These are phyloP conservation scores for Sebastes hopkinsi DNA, from an alignment of 2,797 vertebrate genomes.

Conservation along the genomic window DNA sequence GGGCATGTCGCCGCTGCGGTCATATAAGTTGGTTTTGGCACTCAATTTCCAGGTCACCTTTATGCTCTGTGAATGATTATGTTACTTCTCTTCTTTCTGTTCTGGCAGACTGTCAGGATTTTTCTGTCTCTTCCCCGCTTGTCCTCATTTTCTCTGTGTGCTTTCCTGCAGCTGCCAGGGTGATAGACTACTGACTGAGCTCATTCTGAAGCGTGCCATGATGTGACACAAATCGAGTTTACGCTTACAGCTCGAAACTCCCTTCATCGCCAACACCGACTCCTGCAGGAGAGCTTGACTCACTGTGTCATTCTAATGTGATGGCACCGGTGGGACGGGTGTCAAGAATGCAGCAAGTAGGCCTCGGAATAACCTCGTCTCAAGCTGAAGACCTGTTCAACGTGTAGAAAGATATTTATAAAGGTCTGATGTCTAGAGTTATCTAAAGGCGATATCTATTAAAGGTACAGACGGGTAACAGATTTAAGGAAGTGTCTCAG, in stretches of 20 bases:
- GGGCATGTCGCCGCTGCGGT: constrained; percentile 54
- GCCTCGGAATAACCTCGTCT: constrained; percentile 18
- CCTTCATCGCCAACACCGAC: constrained; percentile 10
- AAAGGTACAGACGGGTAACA: neutral
- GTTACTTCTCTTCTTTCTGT: constrained; percentile 49
- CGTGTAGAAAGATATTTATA: neutral
- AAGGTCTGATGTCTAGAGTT: constrained; percentile 1
- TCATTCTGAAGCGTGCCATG: constrained; percentile 58
- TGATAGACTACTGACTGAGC: constrained; percentile 65
- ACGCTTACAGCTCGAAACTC: constrained; percentile 42
- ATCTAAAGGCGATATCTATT: neutral
- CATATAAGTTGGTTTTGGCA: constrained; percentile 47
- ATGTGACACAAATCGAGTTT: constrained; percentile 64
- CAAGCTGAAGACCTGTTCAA: constrained; percentile 1
- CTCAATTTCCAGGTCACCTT: constrained; percentile 59
- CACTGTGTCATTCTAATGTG: constrained; percentile 29
- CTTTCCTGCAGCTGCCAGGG: constrained; percentile 50
- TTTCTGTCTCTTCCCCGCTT: constrained; percentile 20
- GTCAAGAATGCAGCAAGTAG: constrained; percentile 40
- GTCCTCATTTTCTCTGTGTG: constrained; percentile 57
- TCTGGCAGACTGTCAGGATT: constrained; percentile 52
- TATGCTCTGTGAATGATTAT: constrained; percentile 54
- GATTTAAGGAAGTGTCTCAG: neutral
- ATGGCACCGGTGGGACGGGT: constrained; percentile 44
- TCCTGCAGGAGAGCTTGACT: constrained; percentile 40